Base-by-base conservation (phyloP, 2,888 invertebrate species). In the Xiphydria camelus region DNA sequence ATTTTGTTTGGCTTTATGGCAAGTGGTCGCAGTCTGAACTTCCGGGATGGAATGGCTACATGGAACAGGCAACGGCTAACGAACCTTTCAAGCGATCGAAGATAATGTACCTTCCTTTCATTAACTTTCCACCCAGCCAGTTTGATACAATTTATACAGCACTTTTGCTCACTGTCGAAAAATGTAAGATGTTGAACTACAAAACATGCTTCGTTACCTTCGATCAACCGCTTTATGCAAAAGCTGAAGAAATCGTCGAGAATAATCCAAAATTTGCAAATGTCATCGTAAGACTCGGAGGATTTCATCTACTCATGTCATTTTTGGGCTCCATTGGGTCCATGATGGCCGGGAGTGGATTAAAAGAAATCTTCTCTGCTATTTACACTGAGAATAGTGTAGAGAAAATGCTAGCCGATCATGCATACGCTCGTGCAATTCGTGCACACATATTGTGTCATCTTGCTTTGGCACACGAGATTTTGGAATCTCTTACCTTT, bases 401-500 rank as follows among this genome's bases (percentile, higher is more conserved):
- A 4, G 51, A 53, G 1, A 52, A 55, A 44, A 53, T 59, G 31
- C 6, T 55, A 4, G 20, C 12, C 29, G 57, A 62, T 4, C 62
- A 62, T 39, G 49, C 59, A 5, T 65, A 62, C 47, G 12, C 56
- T 1, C 42, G 62, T 20, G 59, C 60, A 18, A 54, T 62, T 9
- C 41, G 60, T 38, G 62, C 45, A 17, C 61, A 66, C 39, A 46
- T 44, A n/a, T n/a, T n/a, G n/a, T n/a, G n/a, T n/a, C n/a, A n/a
- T n/a, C n/a, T n/a, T n/a, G n/a, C n/a, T n/a, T n/a, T n/a, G n/a
- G n/a, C n/a, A n/a, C n/a, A n/a, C n/a, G n/a, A n/a, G n/a, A n/a
- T n/a, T n/a, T n/a, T n/a, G n/a, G n/a, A n/a, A n/a, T n/a, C n/a
- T 31, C 21, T 51, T 53, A 34, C 44, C 32, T 21, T 29, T 59